These are phyloP conservation scores for Cryptocheilus praepositus DNA, from an alignment of 2,888 invertebrate genomes.

Conservation along the genomic window DNA sequence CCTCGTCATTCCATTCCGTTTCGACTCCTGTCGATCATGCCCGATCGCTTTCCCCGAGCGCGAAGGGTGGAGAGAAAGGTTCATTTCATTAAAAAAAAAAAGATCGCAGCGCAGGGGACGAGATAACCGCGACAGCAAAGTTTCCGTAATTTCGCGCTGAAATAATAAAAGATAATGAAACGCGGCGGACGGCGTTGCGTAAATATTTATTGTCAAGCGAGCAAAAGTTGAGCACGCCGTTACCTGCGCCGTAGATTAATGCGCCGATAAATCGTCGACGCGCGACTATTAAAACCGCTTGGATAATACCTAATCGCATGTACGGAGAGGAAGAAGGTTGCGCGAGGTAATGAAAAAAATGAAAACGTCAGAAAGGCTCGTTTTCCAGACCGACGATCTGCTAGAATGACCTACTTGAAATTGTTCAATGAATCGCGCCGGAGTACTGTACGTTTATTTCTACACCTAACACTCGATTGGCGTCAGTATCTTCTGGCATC, in stretches of 20 bases:
- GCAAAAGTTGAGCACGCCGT: conserved; percentile 19
- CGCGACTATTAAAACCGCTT: conserved; percentile 22
- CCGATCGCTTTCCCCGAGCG: no score
- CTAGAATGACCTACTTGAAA: no score
- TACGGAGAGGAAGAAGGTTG: background rate
- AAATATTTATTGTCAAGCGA: conserved; percentile 50
- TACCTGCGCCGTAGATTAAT: conserved; percentile 36
- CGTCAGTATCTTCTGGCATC: no score
- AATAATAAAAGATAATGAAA: conserved; percentile 57
- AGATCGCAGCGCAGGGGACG: no score
- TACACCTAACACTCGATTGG: no score
- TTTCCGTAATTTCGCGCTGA: conserved; percentile 51
- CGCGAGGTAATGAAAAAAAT: background rate
- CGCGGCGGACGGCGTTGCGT: conserved; percentile 40
- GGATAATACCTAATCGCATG: conserved; percentile 32
- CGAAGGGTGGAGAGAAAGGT: background rate
- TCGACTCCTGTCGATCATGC: no score
- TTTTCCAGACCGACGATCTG: no score
- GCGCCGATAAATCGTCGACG: conserved; percentile 9
- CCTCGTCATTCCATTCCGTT: no score
- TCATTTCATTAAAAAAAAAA: no score
- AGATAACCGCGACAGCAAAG: conserved; percentile 4
- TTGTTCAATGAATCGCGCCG: no score
- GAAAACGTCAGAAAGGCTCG: background rate
- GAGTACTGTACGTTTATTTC: no score